A percentile compares a stretch with the other conserved stretches of the same genome.
phyloP scores from a whole-genome alignment of 1,140 invertebrate species.

The Hyles vespertilio region DNA sequence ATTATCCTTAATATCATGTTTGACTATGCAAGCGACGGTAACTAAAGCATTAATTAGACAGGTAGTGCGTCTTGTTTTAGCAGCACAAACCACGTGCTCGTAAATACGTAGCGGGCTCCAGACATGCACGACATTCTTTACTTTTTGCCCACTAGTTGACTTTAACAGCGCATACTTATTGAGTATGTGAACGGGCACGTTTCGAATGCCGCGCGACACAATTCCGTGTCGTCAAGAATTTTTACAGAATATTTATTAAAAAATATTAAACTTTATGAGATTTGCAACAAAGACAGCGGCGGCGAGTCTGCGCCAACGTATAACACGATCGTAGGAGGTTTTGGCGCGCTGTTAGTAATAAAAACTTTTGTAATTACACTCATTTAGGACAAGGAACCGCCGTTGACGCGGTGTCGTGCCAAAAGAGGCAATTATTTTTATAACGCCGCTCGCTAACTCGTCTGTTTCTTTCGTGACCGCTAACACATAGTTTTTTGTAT shows the following conservation, averaged over 20 bases:
- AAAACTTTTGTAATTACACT: constrained; percentile 73
- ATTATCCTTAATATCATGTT: too few relatives aligned
- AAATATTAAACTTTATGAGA: constrained; percentile 28
- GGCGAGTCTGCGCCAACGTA: constrained; percentile 25
- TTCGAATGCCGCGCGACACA: not conserved
- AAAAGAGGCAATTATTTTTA: constrained; percentile 68
- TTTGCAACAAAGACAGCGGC: constrained; percentile 39
- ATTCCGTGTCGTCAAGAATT: constrained; percentile 1
- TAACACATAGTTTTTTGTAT: constrained; percentile 7
- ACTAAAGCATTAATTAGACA: too few relatives aligned
- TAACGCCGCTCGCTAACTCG: constrained; percentile 38
- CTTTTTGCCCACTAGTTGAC: constrained; percentile 4
- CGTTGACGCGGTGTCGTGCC: constrained; percentile 69
- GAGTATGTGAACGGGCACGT: not conserved
- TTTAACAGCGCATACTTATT: not conserved
- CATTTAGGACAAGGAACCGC: constrained; percentile 62
- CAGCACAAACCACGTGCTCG: too few relatives aligned
- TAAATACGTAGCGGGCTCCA: too few relatives aligned
- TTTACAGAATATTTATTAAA: constrained; percentile 10
- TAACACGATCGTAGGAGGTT: constrained; percentile 50
- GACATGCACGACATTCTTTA: not conserved
- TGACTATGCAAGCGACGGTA: too few relatives aligned
- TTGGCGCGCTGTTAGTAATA: constrained; percentile 68
- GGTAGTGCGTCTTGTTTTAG: too few relatives aligned
- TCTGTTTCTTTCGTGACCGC: constrained; percentile 14